Percentiles rank a stretch among this genome's conserved stretches.
These are phyloP conservation scores for Oriolus oriolus DNA, from an alignment of 2,113 vertebrate species.

Conservation along the genomic window DNA sequence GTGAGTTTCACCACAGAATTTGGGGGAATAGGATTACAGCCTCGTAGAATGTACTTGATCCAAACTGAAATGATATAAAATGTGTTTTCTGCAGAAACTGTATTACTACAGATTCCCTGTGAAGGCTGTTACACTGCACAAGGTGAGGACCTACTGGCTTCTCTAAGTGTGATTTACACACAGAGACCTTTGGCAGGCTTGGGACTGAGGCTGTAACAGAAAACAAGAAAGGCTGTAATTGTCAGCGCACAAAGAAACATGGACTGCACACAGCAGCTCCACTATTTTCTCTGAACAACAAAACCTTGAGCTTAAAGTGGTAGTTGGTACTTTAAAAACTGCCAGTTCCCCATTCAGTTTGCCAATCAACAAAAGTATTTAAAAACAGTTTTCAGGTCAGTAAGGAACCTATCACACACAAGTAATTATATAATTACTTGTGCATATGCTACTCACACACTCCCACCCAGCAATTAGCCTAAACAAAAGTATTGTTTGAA, in stretches of 20 bases:
- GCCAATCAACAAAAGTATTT: not conserved
- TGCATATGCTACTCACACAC: not conserved
- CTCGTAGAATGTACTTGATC: not conserved
- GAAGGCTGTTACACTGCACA: not conserved
- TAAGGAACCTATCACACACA: not conserved
- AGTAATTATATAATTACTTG: not conserved
- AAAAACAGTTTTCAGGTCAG: not conserved
- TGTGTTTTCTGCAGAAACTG: not conserved
- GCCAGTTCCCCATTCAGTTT: not conserved
- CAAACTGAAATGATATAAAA: not conserved
- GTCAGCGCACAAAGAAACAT: not conserved
- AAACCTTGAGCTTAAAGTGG: not conserved
- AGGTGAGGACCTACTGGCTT: not conserved
- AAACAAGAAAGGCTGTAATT: not conserved
- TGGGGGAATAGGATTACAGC: not conserved
- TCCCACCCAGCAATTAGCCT: conserved; percentile 9
- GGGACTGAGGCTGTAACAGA: not conserved
- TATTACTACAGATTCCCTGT: not conserved
- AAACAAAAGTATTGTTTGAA: conserved; percentile 24
- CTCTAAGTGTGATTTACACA: not conserved
- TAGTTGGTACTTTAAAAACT: not conserved
- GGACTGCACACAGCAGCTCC: not conserved
- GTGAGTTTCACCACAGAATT: not conserved
- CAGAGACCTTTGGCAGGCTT: conserved; percentile 2
- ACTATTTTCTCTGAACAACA: not conserved